Conservation (phyloP, 2,113 vertebrate genomes). For the Campylorhamphus procurvoides region DNA sequence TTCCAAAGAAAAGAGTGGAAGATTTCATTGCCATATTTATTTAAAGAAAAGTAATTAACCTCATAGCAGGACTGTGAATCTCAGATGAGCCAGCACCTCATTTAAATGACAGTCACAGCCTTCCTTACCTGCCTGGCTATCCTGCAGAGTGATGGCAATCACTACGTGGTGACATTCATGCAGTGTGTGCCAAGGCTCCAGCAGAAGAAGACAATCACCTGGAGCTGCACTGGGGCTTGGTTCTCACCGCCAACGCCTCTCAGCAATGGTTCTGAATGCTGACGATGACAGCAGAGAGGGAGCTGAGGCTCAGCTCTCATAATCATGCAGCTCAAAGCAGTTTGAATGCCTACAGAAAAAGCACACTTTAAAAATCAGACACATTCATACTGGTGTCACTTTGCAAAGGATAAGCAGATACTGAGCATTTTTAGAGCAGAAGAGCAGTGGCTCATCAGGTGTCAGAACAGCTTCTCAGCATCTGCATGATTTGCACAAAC, state of each 20-base stretch:
- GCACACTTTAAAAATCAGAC: conserved; percentile 40
- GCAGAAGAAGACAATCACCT: background rate
- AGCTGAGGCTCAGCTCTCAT: background rate
- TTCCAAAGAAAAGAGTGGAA: background rate
- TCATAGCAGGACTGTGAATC: background rate
- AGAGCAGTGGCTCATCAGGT: background rate
- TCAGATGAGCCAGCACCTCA: background rate
- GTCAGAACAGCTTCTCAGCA: conserved; percentile 20
- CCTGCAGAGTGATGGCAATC: background rate
- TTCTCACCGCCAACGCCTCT: background rate
- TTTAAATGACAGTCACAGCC: background rate
- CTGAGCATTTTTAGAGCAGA: conserved; percentile 15
- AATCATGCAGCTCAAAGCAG: background rate
- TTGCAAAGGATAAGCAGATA: conserved; percentile 28
- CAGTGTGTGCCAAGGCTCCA: rapidly evolving
- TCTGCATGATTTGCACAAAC: background rate
- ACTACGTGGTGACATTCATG: background rate
- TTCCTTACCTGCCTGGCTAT: background rate
- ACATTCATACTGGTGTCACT: background rate
- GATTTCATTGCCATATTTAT: background rate
- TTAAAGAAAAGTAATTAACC: conserved; percentile 48
- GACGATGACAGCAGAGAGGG: background rate
- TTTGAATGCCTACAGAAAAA: background rate
- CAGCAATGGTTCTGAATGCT: background rate
- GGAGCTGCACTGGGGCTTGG: background rate